Base-by-base conservation (phyloP, 2,888 invertebrate genomes). In the Cataglyphis cursor region DNA sequence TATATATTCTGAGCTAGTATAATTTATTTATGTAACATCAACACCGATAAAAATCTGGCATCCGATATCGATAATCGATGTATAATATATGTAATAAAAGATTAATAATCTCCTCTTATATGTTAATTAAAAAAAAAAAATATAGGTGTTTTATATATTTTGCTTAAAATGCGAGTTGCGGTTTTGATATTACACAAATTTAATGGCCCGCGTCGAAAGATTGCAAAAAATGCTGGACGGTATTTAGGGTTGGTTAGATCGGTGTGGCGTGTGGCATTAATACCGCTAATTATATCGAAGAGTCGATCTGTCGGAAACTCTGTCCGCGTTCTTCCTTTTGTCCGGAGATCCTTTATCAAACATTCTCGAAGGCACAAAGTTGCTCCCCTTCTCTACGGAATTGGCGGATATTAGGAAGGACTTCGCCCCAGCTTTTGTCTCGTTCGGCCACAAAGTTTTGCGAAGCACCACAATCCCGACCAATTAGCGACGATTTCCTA, bases 401-500 rank as follows among this genome's bases (percentile, higher is more conserved):
- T 90, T 89, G 83, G 81, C 59, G 85, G 81, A 90, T 87, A 89
- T 89, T 89, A 90, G 81, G 82, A 82, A 82, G 83, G 81, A 78
- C 80, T 82, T 85, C 84, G 87, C 73, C 82, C 78, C 59, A 84
- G 90, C 88, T 90, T 90, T 90, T 90, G 89, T 90, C 89, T 86
- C 80, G 83, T 82, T 72, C 68, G 65, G 80, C 84, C 87, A 78
- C 81, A 81, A 89, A 89, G 90, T 89, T 88, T 85, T 83, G 73
- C 81, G 87, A 88, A 84, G 85, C 85, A 87, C 88, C 86, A 85
- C 89, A 90, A 90, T 90, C 87, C 62, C 85, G 70, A 84, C 90
- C 90, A 90, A 90, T 90, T 90, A 90, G 86, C 88, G 86, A 90
- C 85, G 87, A 90, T 90, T 90, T 88, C 85, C 85, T 90, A 90